phyloP scores from a whole-genome alignment of 1,140 invertebrate species.

The Diachasmimorpha longicaudata region DNA sequence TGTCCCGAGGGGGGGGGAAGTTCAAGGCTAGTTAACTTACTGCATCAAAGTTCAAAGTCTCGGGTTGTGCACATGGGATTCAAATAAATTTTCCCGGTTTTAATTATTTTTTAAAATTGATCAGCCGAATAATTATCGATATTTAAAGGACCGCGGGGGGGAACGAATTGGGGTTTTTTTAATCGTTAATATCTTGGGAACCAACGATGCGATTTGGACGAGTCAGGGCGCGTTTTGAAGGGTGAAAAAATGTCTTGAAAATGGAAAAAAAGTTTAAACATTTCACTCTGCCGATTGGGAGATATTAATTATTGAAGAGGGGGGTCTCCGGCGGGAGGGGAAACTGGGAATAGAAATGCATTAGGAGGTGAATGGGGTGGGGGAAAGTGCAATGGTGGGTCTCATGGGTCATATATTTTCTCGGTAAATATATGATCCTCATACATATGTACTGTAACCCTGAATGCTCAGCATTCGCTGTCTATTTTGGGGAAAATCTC shows the following conservation, averaged over 20 bases:
- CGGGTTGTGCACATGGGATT: neutral
- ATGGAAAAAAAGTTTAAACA: too few relatives aligned
- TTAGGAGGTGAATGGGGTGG: neutral
- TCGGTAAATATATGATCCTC: constrained; percentile 4
- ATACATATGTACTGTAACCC: constrained; percentile 38
- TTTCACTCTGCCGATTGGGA: too few relatives aligned
- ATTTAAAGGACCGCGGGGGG: too few relatives aligned
- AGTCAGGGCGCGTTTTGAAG: neutral
- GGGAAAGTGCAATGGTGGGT: neutral
- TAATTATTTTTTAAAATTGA: too few relatives aligned
- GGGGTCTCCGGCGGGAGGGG: neutral
- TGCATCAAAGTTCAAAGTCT: constrained; percentile 4
- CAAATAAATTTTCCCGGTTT: too few relatives aligned
- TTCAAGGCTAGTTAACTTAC: neutral
- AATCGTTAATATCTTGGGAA: too few relatives aligned
- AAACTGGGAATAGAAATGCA: neutral
- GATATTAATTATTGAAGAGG: too few relatives aligned
- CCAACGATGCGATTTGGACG: too few relatives aligned
- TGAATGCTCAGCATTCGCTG: constrained; percentile 38
- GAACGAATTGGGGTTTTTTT: too few relatives aligned
- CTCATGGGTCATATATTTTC: constrained; percentile 28
- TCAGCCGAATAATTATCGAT: too few relatives aligned
- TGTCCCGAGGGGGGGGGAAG: neutral
- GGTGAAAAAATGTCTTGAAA: neutral
- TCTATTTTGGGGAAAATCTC: constrained; percentile 53